phyloP scores from a whole-genome alignment of 2,888 invertebrate species.

The Oligia strigilis region DNA sequence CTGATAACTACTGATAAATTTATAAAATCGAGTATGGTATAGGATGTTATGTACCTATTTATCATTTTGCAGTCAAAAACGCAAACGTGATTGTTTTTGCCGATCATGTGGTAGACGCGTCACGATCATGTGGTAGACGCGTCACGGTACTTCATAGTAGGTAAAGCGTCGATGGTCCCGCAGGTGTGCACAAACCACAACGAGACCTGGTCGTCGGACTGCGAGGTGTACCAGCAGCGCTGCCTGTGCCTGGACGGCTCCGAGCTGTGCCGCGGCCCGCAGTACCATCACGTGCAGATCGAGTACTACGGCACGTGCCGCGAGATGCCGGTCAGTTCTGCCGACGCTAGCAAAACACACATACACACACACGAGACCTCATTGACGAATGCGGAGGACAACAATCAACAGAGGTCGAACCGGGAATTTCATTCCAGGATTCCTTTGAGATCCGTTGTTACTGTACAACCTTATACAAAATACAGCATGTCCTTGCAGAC shows the following conservation, averaged over 20 bases:
- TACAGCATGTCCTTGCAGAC: neutral
- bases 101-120: neutral
- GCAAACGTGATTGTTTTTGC: slow-evolving; percentile 13
- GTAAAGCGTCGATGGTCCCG: neutral
- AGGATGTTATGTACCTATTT: neutral
- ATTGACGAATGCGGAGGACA: neutral
- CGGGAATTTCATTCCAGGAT: neutral
- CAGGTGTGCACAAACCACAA: slow-evolving; percentile 98
- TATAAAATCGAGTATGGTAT: neutral
- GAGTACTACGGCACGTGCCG: slow-evolving; percentile 98
- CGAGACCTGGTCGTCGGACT: slow-evolving; percentile 98
- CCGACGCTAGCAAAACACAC: neutral
- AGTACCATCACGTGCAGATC: slow-evolving; percentile 96
- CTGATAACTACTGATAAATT: neutral
- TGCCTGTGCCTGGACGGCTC: slow-evolving; percentile 96
- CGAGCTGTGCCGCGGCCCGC: slow-evolving; percentile 93
- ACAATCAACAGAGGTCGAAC: neutral
- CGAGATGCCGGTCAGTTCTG: slow-evolving; percentile 92
- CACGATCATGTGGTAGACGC: neutral
- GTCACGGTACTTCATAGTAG: too few relatives aligned
- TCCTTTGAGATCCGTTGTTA: neutral
- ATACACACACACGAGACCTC: neutral
- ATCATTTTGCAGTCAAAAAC: neutral
- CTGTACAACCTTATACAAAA: neutral
- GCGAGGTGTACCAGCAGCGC: slow-evolving; percentile 97